Conservation (phyloP, 2,113 vertebrate species). For the Rhineura floridana region DNA sequence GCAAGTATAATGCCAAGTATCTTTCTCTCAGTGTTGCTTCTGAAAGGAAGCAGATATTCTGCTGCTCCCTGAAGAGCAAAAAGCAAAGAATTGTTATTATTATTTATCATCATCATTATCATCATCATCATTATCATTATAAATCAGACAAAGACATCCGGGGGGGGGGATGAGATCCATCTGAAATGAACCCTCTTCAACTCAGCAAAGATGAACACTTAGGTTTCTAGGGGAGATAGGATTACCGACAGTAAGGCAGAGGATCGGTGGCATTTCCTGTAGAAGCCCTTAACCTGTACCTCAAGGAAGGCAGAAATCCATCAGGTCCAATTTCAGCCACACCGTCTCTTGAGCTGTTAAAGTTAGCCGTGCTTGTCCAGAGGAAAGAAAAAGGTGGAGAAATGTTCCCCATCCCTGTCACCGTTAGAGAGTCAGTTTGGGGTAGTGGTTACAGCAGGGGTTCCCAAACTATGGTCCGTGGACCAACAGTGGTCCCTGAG, state of each 20-base stretch:
- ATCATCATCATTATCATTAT: too few relatives aligned
- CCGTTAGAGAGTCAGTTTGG: too few relatives aligned
- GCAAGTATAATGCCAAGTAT: slow-evolving; percentile 25
- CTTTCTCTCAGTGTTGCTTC: slow-evolving; percentile 8
- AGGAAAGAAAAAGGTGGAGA: neutral
- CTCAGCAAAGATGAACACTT: neutral
- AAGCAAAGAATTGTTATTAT: neutral
- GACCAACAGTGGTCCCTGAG: too few relatives aligned
- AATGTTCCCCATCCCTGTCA: too few relatives aligned
- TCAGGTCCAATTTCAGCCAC: neutral
- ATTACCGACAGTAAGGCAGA: too few relatives aligned
- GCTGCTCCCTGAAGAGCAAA: slow-evolving; percentile 22
- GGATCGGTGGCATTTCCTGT: neutral
- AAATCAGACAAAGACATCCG: neutral
- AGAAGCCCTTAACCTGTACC: neutral
- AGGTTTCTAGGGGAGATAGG: neutral
- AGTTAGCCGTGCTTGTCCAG: neutral
- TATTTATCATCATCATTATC: too few relatives aligned
- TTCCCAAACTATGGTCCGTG: too few relatives aligned
- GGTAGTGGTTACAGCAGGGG: too few relatives aligned
- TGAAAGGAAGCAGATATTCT: neutral
- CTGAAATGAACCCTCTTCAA: neutral
- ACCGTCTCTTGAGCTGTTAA: neutral
- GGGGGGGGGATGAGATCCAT: neutral
- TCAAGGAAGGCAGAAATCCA: neutral